Evolutionary conservation across 2,888 invertebrate species (phyloP).

Genomic region (Tridacna crocea): DNA sequence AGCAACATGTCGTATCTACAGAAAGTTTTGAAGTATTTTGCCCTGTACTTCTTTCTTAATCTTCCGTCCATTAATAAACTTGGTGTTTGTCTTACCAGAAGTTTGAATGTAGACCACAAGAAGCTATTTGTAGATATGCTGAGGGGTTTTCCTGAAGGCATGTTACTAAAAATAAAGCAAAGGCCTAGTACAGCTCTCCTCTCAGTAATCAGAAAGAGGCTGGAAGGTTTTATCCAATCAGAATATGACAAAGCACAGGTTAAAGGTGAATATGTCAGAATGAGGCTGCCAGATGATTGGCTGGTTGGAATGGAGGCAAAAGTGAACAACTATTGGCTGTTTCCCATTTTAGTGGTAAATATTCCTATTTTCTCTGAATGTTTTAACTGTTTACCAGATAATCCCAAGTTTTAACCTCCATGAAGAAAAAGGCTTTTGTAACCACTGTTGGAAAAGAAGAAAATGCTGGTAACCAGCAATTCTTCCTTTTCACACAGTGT

Average conservation of each 20-base stretch:
- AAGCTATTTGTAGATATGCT: conserved; percentile 76
- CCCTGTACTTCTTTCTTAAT: conserved; percentile 76
- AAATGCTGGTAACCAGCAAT: background rate
- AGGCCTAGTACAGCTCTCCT: conserved; percentile 81
- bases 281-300: conserved; percentile 76
- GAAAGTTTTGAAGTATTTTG: conserved; percentile 81
- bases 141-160: conserved; percentile 81
- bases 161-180: conserved; percentile 77
- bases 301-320: conserved; percentile 78
- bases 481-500: background rate
- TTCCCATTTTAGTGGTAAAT: conserved; percentile 83
- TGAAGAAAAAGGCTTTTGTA: no score
- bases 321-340: conserved; percentile 83
- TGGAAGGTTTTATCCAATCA: conserved; percentile 68
- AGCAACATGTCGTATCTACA: conserved; percentile 75
- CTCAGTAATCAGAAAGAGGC: conserved; percentile 74
- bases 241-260: conserved; percentile 71
- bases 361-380: background rate
- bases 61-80: conserved; percentile 74
- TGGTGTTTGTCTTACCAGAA: conserved; percentile 65
- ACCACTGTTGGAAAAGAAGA: conserved; percentile 7
- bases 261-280: conserved; percentile 81
- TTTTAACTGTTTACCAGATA: no score
- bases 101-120: conserved; percentile 76
- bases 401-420: no score